A percentile compares a stretch with the other conserved stretches of the same genome.
Evolutionary conservation across 2,888 invertebrate genomes (phyloP).

Genomic region (Drosophila dives): DNA sequence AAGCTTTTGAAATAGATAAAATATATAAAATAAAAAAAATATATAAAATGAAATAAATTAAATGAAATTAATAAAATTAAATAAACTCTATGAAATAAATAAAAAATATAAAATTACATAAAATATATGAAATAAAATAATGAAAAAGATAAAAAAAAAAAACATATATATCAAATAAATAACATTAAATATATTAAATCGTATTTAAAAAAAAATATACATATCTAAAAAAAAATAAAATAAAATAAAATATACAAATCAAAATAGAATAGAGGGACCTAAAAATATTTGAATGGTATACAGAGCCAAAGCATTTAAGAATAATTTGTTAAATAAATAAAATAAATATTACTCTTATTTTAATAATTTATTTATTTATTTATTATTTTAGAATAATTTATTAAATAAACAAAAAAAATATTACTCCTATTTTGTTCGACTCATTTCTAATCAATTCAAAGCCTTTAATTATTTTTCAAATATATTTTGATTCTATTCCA

Average conservation of each 20-base stretch:
- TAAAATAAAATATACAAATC: accelerated
- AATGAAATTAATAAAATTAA: accelerated
- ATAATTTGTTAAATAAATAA: background rate
- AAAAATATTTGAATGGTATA: background rate
- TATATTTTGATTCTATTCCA: background rate
- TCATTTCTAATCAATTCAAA: background rate
- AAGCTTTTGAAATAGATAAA: background rate
- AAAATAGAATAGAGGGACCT: background rate
- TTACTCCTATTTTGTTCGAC: accelerated
- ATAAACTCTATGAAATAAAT: too few relatives aligned
- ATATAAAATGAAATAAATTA: too few relatives aligned
- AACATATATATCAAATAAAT: too few relatives aligned
- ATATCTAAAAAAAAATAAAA: too few relatives aligned
- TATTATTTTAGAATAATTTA: background rate
- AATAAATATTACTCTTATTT: background rate
- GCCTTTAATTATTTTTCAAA: background rate
- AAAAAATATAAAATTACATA: too few relatives aligned
- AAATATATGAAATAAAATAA: background rate
- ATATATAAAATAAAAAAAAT: too few relatives aligned
- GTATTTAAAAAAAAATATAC: too few relatives aligned
- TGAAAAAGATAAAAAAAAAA: too few relatives aligned
- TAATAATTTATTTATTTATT: background rate
- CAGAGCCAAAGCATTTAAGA: background rate
- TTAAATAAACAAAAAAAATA: background rate
- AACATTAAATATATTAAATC: too few relatives aligned